phyloP scores from a whole-genome alignment of 2,797 vertebrate genomes.

The Rhinatrema bivittatum region DNA sequence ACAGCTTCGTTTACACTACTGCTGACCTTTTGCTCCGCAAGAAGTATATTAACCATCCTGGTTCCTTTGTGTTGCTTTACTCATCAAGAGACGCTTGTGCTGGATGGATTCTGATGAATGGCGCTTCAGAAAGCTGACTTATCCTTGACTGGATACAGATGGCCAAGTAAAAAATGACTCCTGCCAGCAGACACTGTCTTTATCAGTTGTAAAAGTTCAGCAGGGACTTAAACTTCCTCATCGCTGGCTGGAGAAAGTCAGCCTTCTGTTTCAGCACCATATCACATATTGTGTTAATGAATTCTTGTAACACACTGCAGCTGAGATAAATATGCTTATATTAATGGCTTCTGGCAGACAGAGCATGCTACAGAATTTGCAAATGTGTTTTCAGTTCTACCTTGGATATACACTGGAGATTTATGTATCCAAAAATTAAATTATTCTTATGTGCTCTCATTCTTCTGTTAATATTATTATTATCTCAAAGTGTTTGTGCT shows the following conservation, averaged over 20 bases:
- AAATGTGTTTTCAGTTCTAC: conserved; percentile 34
- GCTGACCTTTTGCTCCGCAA: conserved; percentile 40
- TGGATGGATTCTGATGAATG: conserved; percentile 46
- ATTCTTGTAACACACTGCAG: conserved; percentile 48
- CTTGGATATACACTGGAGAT: conserved; percentile 37
- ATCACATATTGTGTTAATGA: conserved; percentile 62
- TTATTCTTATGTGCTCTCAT: no score
- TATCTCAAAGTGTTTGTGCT: conserved; percentile 18
- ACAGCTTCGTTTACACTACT: conserved; percentile 50
- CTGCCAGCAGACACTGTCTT: conserved; percentile 60
- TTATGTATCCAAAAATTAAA: conserved; percentile 10
- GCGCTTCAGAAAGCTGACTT: conserved; percentile 56
- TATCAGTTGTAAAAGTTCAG: conserved; percentile 64
- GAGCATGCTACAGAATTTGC: conserved; percentile 47
- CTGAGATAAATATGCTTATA: conserved; percentile 49
- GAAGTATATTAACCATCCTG: conserved; percentile 54
- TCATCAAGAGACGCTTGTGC: conserved; percentile 37
- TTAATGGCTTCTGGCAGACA: conserved; percentile 44
- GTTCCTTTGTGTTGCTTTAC: conserved; percentile 44
- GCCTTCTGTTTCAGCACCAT: conserved; percentile 64
- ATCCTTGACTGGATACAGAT: conserved; percentile 71
- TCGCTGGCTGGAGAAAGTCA: conserved; percentile 40
- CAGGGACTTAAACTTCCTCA: conserved; percentile 61
- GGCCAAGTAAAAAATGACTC: conserved; percentile 66
- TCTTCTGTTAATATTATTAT: no score